Evolutionary conservation across 2,888 invertebrate species (phyloP), one percentile per base, ranked within the genome.

Genomic region (Formica aserva): DNA sequence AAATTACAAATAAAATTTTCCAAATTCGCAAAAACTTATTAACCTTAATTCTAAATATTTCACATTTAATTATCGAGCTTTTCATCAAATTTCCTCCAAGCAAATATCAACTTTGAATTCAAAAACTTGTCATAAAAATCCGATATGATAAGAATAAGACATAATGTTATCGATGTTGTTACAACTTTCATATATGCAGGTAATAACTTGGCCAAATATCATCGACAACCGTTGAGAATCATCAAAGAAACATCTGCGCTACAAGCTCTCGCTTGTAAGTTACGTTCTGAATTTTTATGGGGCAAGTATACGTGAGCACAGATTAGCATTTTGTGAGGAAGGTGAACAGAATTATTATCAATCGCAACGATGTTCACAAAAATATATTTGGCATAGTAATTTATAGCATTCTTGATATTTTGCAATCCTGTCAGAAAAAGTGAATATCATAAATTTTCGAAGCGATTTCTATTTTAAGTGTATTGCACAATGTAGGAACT

Each of bases 381-480:
- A 85, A 82, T 69, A 52, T 52, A 66, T 62, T 60, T 60, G 60
- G 3, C 26, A 8, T 15, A 9, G 32, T 4, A 35, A 78, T 78
- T 71, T 62, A 71, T 62, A 15, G 22, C 29, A 60, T 71, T 60
- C 60, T 72, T 71, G 45, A 60, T 60, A 78, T 71, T 72, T 67
- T 45, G 45, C 78, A 57, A 57, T 41, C 9, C 29, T 67, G 32
- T 71, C 60, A 35, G 60, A 45, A 22, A 52, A n/a, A n/a, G n/a
- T n/a, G 52, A 72, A 26, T 60, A 60, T 71, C 78, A 71, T 78
- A 45, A 78, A 78, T 71, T 78, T 85, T 85, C 48, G 76, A 86
- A 75, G 83, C 45, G 83, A 87, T 89, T 84, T 83, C 84, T 87
- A 89, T 89, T 89, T 88, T 81, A 72, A 82, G 86, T 62, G 38